phyloP scores from a whole-genome alignment of 2,888 invertebrate genomes.

The Drosophila recens region DNA sequence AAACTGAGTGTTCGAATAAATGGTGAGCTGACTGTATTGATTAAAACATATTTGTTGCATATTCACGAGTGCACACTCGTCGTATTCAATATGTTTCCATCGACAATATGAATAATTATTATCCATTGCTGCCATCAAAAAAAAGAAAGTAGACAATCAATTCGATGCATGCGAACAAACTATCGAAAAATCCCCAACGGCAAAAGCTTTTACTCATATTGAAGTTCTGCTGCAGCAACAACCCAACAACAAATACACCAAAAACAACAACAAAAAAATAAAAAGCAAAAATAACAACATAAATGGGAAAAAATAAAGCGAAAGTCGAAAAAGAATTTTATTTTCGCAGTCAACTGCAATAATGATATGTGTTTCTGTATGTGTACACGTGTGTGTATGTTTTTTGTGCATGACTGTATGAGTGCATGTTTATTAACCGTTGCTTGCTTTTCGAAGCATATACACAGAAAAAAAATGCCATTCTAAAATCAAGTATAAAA shows the following conservation, averaged over 20 bases:
- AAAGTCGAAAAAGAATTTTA: slow-evolving; percentile 35
- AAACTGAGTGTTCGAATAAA: too few relatives aligned
- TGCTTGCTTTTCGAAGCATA: slow-evolving; percentile 12
- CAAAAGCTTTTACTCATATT: slow-evolving; percentile 52
- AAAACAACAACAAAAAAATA: slow-evolving; percentile 8
- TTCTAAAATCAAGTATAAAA: too few relatives aligned
- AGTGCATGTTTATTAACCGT: slow-evolving; percentile 23
- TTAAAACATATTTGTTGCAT: slow-evolving; percentile 1
- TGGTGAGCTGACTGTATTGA: too few relatives aligned
- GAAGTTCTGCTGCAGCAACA: slow-evolving; percentile 18
- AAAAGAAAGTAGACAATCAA: slow-evolving; percentile 47
- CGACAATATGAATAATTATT: slow-evolving; percentile 39
- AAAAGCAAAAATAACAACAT: background rate
- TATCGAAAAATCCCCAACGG: slow-evolving; percentile 23
- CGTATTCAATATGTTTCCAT: slow-evolving; percentile 16
- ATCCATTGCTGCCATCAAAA: slow-evolving; percentile 18
- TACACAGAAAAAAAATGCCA: too few relatives aligned
- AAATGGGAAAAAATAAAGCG: slow-evolving; percentile 40
- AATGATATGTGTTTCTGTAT: slow-evolving; percentile 27
- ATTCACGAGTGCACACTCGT: background rate
- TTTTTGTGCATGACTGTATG: slow-evolving; percentile 4
- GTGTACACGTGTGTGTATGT: slow-evolving; percentile 10
- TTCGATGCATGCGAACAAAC: slow-evolving; percentile 28
- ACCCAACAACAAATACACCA: background rate
- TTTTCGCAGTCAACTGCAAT: slow-evolving; percentile 55